Conservation (phyloP, 2,888 invertebrate genomes). For the Margaritifera margaritifera region DNA sequence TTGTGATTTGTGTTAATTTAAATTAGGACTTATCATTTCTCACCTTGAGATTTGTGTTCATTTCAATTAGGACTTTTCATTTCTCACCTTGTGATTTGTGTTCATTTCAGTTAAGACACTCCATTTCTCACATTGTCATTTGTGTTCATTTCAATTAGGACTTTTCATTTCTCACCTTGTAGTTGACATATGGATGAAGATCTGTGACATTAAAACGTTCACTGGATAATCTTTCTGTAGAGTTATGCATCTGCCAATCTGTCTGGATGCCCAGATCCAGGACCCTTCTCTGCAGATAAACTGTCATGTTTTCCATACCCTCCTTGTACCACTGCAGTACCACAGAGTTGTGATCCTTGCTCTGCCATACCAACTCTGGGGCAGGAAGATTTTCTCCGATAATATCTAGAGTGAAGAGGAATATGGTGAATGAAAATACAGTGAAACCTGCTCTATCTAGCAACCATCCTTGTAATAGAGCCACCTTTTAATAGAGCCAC, state of each 20-base stretch:
- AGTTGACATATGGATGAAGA: constrained; percentile 90
- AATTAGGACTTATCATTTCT: no score
- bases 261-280: constrained; percentile 73
- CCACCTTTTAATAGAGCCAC: no score
- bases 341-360: constrained; percentile 84
- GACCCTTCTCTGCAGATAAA: constrained; percentile 84
- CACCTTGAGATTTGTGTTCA: no score
- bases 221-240: constrained; percentile 64
- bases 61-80: no score
- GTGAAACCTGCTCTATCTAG: neutral
- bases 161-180: constrained; percentile 80
- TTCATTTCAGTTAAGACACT: neutral
- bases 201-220: constrained; percentile 78
- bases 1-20: no score
- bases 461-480: no score
- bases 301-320: constrained; percentile 72
- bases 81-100: no score
- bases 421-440: neutral
- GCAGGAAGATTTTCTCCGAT: constrained; percentile 20
- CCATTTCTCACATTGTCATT: constrained; percentile 84
- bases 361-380: constrained; percentile 85
- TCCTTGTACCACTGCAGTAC: constrained; percentile 83
- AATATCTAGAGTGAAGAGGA: constrained; percentile 14
- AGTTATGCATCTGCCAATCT: constrained; percentile 85
- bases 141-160: no score